Evolutionary conservation across 2,797 vertebrate genomes (phyloP).

Genomic region (Heliangelus exortis): DNA sequence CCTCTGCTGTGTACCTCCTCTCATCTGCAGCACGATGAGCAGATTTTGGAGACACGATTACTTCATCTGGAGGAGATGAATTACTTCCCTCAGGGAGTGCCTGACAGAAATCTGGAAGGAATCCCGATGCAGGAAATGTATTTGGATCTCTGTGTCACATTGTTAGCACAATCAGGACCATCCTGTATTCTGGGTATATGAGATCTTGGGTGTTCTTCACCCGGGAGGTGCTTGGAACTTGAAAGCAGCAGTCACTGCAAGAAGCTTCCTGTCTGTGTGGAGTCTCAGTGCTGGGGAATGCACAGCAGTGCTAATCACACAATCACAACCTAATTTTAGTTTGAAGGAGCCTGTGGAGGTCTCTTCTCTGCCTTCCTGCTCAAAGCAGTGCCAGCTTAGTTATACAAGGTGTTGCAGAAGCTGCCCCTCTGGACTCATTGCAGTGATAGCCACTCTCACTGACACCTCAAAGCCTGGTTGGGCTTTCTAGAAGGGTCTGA

Average conservation of each 20-base stretch:
- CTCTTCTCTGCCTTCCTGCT: not conserved
- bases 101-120: slow-evolving; percentile 18
- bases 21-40: not conserved
- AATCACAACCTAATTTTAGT: not conserved
- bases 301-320: not conserved
- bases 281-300: not conserved
- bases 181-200: slow-evolving; percentile 29
- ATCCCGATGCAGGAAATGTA: slow-evolving; percentile 21
- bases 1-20: not conserved
- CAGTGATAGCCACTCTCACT: not conserved
- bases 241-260: slow-evolving; percentile 24
- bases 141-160: slow-evolving; percentile 25
- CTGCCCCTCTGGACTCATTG: not conserved
- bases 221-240: not conserved
- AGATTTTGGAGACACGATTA: slow-evolving; percentile 23
- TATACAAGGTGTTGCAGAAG: not conserved
- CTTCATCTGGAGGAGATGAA: slow-evolving; percentile 12
- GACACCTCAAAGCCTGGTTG: not conserved
- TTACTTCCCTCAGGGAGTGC: slow-evolving; percentile 16
- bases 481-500: not conserved
- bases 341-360: not conserved
- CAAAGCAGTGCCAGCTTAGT: not conserved
- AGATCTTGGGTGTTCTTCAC: slow-evolving; percentile 45
- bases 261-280: not conserved
- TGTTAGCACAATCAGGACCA: slow-evolving; percentile 28